Conservation (phyloP, 2,797 vertebrate species). For the Carcharodon carcharias region DNA sequence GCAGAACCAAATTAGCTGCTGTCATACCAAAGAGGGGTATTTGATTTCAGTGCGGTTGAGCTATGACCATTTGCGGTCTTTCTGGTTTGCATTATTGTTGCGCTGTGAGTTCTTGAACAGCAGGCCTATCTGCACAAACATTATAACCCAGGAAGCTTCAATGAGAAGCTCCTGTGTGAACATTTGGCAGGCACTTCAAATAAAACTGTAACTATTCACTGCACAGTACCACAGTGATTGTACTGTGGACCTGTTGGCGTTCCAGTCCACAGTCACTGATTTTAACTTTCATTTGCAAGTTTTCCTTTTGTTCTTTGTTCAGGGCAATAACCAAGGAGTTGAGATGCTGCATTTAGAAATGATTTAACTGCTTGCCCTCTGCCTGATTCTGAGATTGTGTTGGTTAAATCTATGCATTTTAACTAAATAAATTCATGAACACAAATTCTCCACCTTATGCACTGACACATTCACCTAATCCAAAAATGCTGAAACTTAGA, state of each 20-base stretch:
- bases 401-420: background rate
- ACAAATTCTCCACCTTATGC: background rate
- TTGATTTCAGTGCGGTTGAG: background rate
- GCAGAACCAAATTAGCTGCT: background rate
- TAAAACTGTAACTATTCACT: background rate
- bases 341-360: background rate
- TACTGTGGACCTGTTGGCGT: background rate
- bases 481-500: background rate
- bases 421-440: background rate
- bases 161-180: background rate
- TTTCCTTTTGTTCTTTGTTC: conserved; percentile 1
- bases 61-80: background rate
- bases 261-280: background rate
- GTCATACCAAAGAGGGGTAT: background rate
- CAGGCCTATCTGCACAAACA: background rate
- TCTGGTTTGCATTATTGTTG: background rate
- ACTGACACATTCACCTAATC: background rate
- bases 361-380: background rate
- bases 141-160: background rate
- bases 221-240: background rate
- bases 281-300: background rate
- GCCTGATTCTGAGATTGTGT: background rate
- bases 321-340: background rate
- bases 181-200: background rate
- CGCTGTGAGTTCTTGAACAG: background rate